Conservation (phyloP, 2,888 invertebrate genomes). For the Torymus aiolomorphi region DNA sequence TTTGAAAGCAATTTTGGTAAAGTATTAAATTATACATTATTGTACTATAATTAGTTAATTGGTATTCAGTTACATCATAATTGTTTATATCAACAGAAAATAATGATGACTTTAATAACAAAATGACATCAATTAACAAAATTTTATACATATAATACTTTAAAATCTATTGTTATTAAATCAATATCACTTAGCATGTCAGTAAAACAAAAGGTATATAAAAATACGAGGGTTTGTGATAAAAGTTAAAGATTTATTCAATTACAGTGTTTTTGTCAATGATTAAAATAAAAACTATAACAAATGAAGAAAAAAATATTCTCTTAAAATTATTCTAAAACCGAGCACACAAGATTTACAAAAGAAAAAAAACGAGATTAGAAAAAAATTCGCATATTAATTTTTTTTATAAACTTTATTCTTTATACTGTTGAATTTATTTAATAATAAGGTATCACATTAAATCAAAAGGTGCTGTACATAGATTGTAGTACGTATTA, state of each 20-base stretch:
- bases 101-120: no score
- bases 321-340: slow-evolving; percentile 57
- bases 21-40: neutral
- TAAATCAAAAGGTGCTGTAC: slow-evolving; percentile 74
- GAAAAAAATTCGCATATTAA: slow-evolving; percentile 50
- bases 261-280: slow-evolving; percentile 57
- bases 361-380: slow-evolving; percentile 55
- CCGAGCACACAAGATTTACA: slow-evolving; percentile 58
- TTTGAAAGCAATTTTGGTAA: neutral
- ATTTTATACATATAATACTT: no score
- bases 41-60: no score
- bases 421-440: slow-evolving; percentile 67
- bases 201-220: slow-evolving; percentile 10
- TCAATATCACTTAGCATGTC: no score
- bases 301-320: slow-evolving; percentile 58
- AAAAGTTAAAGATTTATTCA: slow-evolving; percentile 59
- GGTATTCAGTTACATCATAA: no score
- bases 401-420: slow-evolving; percentile 62
- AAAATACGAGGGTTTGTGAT: slow-evolving; percentile 47
- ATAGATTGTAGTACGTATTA: slow-evolving; percentile 65
- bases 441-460: slow-evolving; percentile 74
- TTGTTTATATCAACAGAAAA: no score
- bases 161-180: no score
- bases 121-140: no score
- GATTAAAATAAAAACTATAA: slow-evolving; percentile 58